Base-by-base conservation (phyloP, 2,888 invertebrate species). In the Ichneumoninae sp. region DNA sequence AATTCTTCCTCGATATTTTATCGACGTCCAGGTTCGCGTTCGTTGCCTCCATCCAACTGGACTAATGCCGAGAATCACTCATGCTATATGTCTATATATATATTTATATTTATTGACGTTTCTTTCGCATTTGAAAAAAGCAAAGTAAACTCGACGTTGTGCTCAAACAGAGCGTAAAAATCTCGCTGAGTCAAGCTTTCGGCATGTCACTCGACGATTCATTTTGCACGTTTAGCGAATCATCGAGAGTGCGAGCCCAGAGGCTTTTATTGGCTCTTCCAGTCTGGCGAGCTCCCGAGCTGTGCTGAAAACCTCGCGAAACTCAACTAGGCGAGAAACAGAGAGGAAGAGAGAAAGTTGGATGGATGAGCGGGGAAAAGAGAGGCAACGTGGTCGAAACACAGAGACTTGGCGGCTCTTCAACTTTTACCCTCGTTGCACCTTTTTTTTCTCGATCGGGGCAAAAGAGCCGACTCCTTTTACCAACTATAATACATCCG, bases 191-290 rank as follows among this genome's bases (percentile, higher is more conserved):
- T 57, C 68, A 44, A 77, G 57, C 69, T 75, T 75, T 50, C 66
- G 44, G 50, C 68, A 50, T 70, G 50, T 69, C 62, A 50, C 69
- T 69, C n/a, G 19, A 62, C 69, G 75, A 81, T 81, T 81, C 75
- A 81, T 75, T 75, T 81, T 81, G 65, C 50, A 70, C 82, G 66
- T 77, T 77, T 77, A 77, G 66, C 82, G 44, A 81, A 81, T 75
- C 74, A 57, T 77, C 66, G 66, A 60, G 71, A 66, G 66, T 16
- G 66, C 36, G 57, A 68, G 44, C 71, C 66, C 54, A 77, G 62
- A 82, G 71, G 71, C 82, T 71, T 81, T 76, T 81, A 81, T 81
- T 81, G 80, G 80, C 80, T 81, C 80, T 81, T 81, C 80, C 75
- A 81, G 80, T 81, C 75, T 75, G 69, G 69, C 75, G 80, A 75